Percentiles rank a stretch among this genome's conserved stretches.
These are phyloP conservation scores for Cottoperca gobio DNA, from an alignment of 2,797 vertebrate genomes.

Conservation along the genomic window DNA sequence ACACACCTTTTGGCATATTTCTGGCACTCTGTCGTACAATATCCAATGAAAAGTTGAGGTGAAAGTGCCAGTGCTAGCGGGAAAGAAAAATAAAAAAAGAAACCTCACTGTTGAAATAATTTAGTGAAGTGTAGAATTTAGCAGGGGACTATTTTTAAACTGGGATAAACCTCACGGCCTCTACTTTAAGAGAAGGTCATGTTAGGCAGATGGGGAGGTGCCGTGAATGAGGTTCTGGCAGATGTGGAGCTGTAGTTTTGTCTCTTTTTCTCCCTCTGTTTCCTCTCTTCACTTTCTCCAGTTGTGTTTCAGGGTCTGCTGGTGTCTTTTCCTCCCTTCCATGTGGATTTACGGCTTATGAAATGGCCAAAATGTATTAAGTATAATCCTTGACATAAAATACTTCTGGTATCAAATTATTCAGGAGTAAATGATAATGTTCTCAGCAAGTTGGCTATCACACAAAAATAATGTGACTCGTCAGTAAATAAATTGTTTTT, in stretches of 20 bases:
- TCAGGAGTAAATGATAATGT: constrained; percentile 6
- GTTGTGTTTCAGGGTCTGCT: constrained; percentile 35
- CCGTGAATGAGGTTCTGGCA: constrained; percentile 82
- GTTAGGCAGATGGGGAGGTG: constrained; percentile 88
- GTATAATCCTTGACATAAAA: constrained; percentile 2
- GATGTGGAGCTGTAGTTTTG: constrained; percentile 74
- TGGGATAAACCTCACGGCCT: constrained; percentile 86
- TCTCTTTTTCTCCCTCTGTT: constrained; percentile 51
- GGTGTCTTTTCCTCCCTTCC: constrained; percentile 16
- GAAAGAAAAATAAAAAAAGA: constrained; percentile 33
- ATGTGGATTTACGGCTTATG: constrained; percentile 5
- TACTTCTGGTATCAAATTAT: neutral
- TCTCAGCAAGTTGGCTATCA: constrained; percentile 12
- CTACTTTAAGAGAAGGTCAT: constrained; percentile 86
- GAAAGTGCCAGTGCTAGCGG: constrained; percentile 73
- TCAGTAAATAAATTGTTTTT: constrained; percentile 23
- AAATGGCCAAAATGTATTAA: constrained; percentile 4
- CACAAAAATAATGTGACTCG: constrained; percentile 9
- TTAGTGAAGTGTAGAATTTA: constrained; percentile 81
- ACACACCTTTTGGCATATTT: constrained; percentile 65
- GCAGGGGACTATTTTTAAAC: constrained; percentile 83
- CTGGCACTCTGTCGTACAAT: constrained; percentile 56
- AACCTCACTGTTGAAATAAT: constrained; percentile 70
- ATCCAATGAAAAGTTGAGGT: constrained; percentile 57
- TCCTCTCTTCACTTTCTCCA: constrained; percentile 57